phyloP scores from a whole-genome alignment of 2,888 invertebrate species.

The Synergus japonicus region DNA sequence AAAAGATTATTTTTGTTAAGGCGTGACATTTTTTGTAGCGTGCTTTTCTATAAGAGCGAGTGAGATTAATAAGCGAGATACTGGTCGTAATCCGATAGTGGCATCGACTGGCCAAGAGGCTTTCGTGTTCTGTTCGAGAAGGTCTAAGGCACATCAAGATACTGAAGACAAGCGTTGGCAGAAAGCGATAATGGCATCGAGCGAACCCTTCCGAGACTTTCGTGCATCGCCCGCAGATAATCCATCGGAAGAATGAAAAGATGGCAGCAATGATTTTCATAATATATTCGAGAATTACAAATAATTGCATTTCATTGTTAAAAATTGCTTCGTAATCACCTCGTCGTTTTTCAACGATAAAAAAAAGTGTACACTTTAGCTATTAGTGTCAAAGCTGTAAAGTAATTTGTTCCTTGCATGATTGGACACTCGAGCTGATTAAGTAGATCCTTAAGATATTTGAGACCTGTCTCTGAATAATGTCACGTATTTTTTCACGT shows the following conservation, averaged over 20 bases:
- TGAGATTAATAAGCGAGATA: constrained; percentile 31
- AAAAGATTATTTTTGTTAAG: background rate
- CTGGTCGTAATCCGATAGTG: constrained; percentile 46
- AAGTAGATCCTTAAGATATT: background rate
- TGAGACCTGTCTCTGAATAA: background rate
- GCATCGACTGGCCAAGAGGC: constrained; percentile 51
- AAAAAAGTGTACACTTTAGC: background rate
- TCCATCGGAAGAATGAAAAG: constrained; percentile 17
- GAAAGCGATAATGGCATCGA: constrained; percentile 45
- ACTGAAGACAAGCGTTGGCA: constrained; percentile 45
- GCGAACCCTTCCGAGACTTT: constrained; percentile 14
- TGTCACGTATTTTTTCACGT: background rate
- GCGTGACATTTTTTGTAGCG: constrained; percentile 23
- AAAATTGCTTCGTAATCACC: constrained; percentile 27
- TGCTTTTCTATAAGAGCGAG: constrained; percentile 15
- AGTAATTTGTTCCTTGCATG: constrained; percentile 34
- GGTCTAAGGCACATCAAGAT: constrained; percentile 45
- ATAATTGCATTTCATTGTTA: constrained; percentile 9
- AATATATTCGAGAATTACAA: constrained; percentile 20
- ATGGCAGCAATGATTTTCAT: constrained; percentile 8
- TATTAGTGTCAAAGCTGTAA: constrained; percentile 25
- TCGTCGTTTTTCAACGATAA: constrained; percentile 23
- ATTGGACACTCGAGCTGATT: background rate
- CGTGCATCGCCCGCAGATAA: constrained; percentile 13
- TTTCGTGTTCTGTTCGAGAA: constrained; percentile 45